A percentile compares a stretch with the other conserved stretches of the same genome.
Evolutionary conservation across 2,113 vertebrate genomes (phyloP).

Genomic region (Epinephelus cyanopodus): DNA sequence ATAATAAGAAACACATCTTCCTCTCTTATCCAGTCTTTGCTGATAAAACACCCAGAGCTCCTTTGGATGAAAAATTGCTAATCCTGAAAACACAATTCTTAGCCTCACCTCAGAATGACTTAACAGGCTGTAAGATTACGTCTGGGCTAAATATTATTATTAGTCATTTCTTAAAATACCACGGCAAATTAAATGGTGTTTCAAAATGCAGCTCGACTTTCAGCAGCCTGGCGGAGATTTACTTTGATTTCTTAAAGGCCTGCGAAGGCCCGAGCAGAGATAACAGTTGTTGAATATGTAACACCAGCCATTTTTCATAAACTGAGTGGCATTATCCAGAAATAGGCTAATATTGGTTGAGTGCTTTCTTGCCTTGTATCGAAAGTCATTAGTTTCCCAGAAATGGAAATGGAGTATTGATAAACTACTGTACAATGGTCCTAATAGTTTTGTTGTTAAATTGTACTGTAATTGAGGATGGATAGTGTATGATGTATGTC

Average conservation of each 20-base stretch:
- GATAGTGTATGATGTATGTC: constrained; percentile 10
- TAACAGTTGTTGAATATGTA: constrained; percentile 39
- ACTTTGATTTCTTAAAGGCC: constrained; percentile 24
- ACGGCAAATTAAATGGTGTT: not conserved
- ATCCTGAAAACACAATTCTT: not conserved
- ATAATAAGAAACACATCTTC: not conserved
- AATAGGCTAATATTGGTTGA: constrained; percentile 62
- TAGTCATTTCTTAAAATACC: not conserved
- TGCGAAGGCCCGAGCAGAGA: not conserved
- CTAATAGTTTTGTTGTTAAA: constrained; percentile 54
- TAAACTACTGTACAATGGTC: constrained; percentile 37
- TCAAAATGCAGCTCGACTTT: constrained; percentile 5
- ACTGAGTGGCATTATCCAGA: constrained; percentile 53
- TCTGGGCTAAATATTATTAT: not conserved
- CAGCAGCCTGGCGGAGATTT: constrained; percentile 33
- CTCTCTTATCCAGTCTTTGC: not conserved
- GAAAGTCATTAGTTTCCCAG: constrained; percentile 64
- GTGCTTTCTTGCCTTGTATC: constrained; percentile 54
- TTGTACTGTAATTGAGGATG: constrained; percentile 35
- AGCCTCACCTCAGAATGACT: not conserved
- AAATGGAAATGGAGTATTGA: constrained; percentile 65
- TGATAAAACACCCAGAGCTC: not conserved
- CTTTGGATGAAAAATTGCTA: not conserved
- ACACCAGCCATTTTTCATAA: constrained; percentile 36
- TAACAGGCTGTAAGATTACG: not conserved